A percentile compares a stretch with the other conserved stretches of the same genome.
Evolutionary conservation across 2,888 invertebrate genomes (phyloP).

Genomic region (Meteorus cinctellus): DNA sequence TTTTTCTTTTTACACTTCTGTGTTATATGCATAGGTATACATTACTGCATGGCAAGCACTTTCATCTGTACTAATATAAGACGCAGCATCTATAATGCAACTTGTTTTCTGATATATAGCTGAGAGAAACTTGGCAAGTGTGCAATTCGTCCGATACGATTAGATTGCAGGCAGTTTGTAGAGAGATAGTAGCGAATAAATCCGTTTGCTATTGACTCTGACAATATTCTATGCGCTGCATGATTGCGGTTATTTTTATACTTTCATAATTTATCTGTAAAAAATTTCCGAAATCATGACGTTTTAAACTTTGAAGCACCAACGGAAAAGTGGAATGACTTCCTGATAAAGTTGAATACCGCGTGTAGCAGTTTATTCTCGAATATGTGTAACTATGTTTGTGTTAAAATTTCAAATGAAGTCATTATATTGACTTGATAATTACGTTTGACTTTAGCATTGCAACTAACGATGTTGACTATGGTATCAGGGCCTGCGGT

Average conservation of each 20-base stretch:
- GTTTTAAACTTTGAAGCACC: too few species aligned
- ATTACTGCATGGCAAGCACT: not conserved
- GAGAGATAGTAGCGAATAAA: not conserved
- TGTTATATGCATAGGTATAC: too few species aligned
- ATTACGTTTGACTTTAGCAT: too few species aligned
- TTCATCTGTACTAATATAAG: slow-evolving; percentile 2
- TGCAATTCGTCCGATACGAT: slow-evolving; percentile 34
- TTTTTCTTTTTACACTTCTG: too few species aligned
- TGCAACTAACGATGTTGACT: too few species aligned
- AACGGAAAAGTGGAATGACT: too few species aligned
- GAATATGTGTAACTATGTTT: too few species aligned
- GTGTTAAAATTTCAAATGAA: too few species aligned
- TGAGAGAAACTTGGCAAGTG: slow-evolving; percentile 1
- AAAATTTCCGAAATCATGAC: not conserved
- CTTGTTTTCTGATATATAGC: not conserved
- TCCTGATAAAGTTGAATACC: too few species aligned
- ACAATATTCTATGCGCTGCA: not conserved
- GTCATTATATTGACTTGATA: too few species aligned
- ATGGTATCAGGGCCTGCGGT: too few species aligned
- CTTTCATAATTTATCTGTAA: not conserved
- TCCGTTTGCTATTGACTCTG: not conserved
- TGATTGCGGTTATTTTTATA: not conserved
- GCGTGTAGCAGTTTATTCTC: too few species aligned
- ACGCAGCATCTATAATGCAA: not conserved
- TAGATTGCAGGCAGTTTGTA: not conserved